Base-by-base conservation (phyloP, 2,113 vertebrate species). In the Python bivittatus region DNA sequence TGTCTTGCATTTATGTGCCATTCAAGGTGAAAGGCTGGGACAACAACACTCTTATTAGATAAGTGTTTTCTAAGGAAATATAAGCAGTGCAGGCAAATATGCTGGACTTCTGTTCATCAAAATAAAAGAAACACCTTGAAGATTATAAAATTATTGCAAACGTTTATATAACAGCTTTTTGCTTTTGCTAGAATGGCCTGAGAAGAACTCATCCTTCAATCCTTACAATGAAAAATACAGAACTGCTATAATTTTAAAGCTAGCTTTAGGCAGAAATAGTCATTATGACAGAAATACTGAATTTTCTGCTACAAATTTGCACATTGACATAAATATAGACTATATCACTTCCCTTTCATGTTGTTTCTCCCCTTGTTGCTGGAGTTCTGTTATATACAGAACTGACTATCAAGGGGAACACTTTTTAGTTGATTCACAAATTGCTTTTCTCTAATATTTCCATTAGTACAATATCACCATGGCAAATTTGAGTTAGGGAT, bases 51-150 rank as follows among this genome's bases (percentile, higher is more conserved):
- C 96, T 95, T 23, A 93, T 91, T 83, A 95, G 88, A 94, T 1
- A n/a, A n/a, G 10, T 0, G 42, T 93, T 96, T 94, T 38, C 6
- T 95, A 96, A 97, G n/a, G 92, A 93, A 94, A 96, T 96, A 96
- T 96, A 96, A 97, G 25, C 94, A 96, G 96, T 88, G 89, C 95
- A 96, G 96, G 95, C 94, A 92, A 96, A 94, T 95, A 96, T 38
- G 93, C 54, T 96, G 95, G 95, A 97, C 97, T 98, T 98, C 97
- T 97, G 92, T 86, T 94, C 94, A 91, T 91, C 93, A 96, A 91
- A 94, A 95, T 92, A 91, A 93, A 97, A 48, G 97, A 98, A 98
- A 98, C 97, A 98, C 95, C 97, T 98, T 98, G 97, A 86, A 97
- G 96, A 97, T 96, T 96, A 96, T 94, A 93, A 93, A 95, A 94